phyloP scores from a whole-genome alignment of 2,113 vertebrate genomes.

The Neolamprologus modestus region DNA sequence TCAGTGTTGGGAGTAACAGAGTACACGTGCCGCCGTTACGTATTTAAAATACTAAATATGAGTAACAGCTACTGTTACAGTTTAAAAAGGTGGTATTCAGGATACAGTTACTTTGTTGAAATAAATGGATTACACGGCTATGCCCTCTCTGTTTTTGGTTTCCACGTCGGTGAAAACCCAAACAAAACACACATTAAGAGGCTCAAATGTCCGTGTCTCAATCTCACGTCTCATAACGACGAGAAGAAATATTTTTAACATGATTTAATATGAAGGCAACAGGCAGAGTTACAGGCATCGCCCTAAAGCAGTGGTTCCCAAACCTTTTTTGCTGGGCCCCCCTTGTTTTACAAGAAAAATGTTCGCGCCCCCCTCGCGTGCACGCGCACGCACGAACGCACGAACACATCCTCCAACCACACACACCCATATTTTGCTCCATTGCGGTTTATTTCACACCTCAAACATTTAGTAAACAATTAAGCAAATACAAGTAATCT shows the following conservation, averaged over 20 bases:
- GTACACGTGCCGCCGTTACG: rapidly evolving
- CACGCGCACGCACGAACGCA: too few species aligned
- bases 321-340: too few species aligned
- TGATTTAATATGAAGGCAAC: neutral
- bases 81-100: rapidly evolving
- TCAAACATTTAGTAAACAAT: too few species aligned
- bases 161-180: rapidly evolving
- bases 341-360: too few species aligned
- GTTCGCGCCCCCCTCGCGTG: too few species aligned
- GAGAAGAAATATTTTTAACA: neutral
- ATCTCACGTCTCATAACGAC: rapidly evolving
- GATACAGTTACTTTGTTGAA: neutral
- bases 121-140: rapidly evolving
- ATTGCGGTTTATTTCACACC: too few species aligned
- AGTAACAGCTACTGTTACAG: rapidly evolving
- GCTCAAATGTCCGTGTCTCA: neutral
- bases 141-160: rapidly evolving
- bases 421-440: too few species aligned
- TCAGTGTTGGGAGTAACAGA: neutral
- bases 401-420: too few species aligned
- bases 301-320: too few species aligned
- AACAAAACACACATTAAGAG: neutral
- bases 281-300: neutral
- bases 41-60: neutral
- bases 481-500: too few species aligned